These are phyloP conservation scores for Drosophila subpulchrella DNA, from an alignment of 1,140 invertebrate genomes.

Conservation along the genomic window DNA sequence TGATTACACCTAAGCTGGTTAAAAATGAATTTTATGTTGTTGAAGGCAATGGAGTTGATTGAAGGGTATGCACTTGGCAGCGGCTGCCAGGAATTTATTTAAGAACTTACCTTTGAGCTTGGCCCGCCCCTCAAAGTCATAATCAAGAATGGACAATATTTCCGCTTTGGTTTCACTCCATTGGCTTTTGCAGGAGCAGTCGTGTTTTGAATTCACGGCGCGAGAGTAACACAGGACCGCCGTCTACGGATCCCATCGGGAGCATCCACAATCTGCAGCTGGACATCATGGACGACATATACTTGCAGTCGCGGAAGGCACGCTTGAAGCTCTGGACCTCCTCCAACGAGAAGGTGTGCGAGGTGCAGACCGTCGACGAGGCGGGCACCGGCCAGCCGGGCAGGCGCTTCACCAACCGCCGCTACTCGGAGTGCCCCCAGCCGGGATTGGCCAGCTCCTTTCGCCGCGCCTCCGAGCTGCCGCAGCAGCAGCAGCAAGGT, in stretches of 20 bases:
- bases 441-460: constrained; percentile 85
- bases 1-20: no score
- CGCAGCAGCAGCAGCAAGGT: constrained; percentile 81
- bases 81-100: background rate
- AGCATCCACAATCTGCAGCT: constrained; percentile 92
- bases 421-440: constrained; percentile 89
- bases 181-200: constrained; percentile 60
- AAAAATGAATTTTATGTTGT: background rate
- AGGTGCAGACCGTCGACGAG: constrained; percentile 91
- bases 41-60: background rate
- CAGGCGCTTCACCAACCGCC: constrained; percentile 87
- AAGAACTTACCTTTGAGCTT: background rate
- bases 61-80: background rate
- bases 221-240: constrained; percentile 86
- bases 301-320: constrained; percentile 90
- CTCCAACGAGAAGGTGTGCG: constrained; percentile 91
- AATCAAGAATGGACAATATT: background rate
- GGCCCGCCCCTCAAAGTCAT: background rate
- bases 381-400: constrained; percentile 85
- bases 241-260: constrained; percentile 89
- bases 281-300: constrained; percentile 94
- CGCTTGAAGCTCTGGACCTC: constrained; percentile 92
- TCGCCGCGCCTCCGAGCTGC: constrained; percentile 89
- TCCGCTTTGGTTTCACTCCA: background rate
- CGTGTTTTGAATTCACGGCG: constrained; percentile 72